Percentiles rank a stretch among this genome's conserved stretches.
These are phyloP conservation scores for Baronia brevicornis DNA, from an alignment of 2,888 invertebrate genomes.

Conservation along the genomic window DNA sequence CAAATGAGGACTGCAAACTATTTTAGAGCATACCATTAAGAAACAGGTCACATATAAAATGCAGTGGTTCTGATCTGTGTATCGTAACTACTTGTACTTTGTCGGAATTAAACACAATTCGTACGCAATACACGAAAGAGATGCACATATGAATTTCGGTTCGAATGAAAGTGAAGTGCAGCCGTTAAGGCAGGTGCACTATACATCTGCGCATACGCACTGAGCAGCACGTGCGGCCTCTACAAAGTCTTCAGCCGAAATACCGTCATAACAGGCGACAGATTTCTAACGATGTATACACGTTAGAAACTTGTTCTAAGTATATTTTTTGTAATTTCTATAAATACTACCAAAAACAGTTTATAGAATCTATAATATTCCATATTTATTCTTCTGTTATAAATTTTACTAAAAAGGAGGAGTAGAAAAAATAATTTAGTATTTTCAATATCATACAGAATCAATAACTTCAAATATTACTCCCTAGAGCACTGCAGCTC, in stretches of 20 bases:
- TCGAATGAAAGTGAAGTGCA: conserved; percentile 43
- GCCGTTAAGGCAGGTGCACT: conserved; percentile 60
- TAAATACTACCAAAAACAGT: too few species aligned
- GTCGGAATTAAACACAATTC: conserved; percentile 62
- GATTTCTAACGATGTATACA: conserved; percentile 26
- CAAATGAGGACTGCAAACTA: conserved; percentile 55
- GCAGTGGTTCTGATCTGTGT: conserved; percentile 48
- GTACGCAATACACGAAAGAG: conserved; percentile 41
- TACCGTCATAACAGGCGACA: conserved; percentile 25
- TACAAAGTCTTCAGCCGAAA: conserved; percentile 40
- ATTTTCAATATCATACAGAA: too few species aligned
- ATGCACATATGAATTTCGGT: conserved; percentile 28
- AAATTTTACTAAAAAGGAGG: too few species aligned
- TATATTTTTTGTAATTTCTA: too few species aligned
- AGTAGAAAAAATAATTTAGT: too few species aligned
- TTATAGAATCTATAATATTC: too few species aligned
- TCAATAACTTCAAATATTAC: too few species aligned
- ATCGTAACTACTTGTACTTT: conserved; percentile 40
- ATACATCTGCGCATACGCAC: conserved; percentile 67
- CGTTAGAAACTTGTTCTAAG: background rate
- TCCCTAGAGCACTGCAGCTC: too few species aligned
- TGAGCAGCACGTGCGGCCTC: conserved; percentile 63
- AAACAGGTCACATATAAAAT: conserved; percentile 67
- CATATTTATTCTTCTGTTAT: too few species aligned
- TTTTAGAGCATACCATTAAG: conserved; percentile 61